These are phyloP conservation scores for Hyperoplus immaculatus DNA, from an alignment of 2,797 vertebrate genomes.

Conservation along the genomic window DNA sequence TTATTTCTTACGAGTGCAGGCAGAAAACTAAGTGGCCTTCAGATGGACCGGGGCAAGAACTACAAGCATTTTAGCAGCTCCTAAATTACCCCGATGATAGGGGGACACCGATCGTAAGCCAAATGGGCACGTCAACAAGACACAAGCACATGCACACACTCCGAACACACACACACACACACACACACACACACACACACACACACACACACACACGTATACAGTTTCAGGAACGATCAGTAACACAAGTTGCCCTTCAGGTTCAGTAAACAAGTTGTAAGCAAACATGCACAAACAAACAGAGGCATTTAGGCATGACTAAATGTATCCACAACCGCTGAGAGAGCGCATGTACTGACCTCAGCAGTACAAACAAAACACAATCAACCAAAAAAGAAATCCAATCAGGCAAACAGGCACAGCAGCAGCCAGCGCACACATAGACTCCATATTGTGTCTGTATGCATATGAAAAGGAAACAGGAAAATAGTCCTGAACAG, in stretches of 20 bases:
- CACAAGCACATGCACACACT: background rate
- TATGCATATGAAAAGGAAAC: background rate
- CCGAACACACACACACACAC: too few species aligned
- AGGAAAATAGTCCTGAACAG: constrained; percentile 15
- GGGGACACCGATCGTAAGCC: background rate
- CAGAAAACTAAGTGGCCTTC: constrained; percentile 40
- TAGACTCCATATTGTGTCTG: background rate
- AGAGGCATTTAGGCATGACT: constrained; percentile 22
- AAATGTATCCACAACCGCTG: constrained; percentile 26
- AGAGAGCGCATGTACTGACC: constrained; percentile 34
- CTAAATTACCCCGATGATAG: constrained; percentile 63
- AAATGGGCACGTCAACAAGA: background rate
- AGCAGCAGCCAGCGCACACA: constrained; percentile 12
- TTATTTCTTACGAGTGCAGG: constrained; percentile 5
- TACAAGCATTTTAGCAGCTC: constrained; percentile 53
- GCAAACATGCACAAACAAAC: constrained; percentile 48
- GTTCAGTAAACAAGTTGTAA: constrained; percentile 36
- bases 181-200: background rate
- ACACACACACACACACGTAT: background rate
- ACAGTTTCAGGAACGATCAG: background rate
- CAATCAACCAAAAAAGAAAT: constrained; percentile 41
- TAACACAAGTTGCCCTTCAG: constrained; percentile 15
- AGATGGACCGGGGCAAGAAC: constrained; percentile 41
- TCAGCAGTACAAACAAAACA: constrained; percentile 32
- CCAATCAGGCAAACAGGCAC: constrained; percentile 23